phyloP scores from a whole-genome alignment of 2,888 invertebrate species.

The Dendrolimus pini region DNA sequence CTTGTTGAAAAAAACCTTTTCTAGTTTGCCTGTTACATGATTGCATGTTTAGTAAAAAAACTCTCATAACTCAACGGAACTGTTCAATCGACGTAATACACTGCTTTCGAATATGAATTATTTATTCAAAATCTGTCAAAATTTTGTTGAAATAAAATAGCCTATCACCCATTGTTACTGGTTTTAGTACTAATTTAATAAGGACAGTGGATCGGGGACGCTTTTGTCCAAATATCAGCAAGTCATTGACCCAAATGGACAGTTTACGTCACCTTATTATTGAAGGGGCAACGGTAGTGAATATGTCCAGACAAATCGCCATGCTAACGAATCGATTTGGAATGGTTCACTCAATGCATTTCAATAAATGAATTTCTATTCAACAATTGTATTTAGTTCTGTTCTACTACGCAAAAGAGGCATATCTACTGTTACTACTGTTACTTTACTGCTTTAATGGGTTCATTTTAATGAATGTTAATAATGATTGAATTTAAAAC shows the following conservation, averaged over 20 bases:
- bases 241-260: slow-evolving; percentile 53
- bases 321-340: slow-evolving; percentile 53
- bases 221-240: slow-evolving; percentile 35
- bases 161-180: no score
- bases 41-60: no score
- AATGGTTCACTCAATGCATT: slow-evolving; percentile 38
- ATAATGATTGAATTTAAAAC: no score
- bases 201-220: slow-evolving; percentile 15
- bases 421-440: neutral
- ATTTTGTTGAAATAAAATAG: no score
- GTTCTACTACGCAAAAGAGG: neutral
- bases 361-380: slow-evolving; percentile 34
- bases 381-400: slow-evolving; percentile 18
- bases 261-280: slow-evolving; percentile 50
- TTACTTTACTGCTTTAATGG: neutral
- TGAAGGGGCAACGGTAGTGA: slow-evolving; percentile 32
- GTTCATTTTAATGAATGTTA: no score
- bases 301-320: slow-evolving; percentile 36
- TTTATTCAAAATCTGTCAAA: no score
- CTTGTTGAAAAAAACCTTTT: no score
- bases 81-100: no score
- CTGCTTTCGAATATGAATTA: no score
- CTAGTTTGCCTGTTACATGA: no score
- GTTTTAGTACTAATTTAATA: no score
- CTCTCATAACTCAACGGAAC: no score